Base-by-base conservation (phyloP, 2,797 vertebrate genomes). In the Esox lucius region DNA sequence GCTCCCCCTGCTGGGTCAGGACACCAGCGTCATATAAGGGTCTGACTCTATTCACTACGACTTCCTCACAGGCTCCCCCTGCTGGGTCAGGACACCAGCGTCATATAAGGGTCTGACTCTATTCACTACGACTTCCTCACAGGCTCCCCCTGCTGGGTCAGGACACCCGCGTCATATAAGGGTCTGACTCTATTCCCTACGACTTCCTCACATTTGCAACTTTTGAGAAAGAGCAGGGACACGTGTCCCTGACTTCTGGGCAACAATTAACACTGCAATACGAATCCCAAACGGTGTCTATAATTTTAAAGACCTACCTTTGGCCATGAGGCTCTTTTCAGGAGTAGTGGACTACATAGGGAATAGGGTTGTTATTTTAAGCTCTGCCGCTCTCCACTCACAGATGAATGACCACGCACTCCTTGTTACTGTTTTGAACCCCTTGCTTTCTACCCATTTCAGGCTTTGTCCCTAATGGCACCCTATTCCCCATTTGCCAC, bases 91-190 rank as follows among this genome's bases (percentile, higher is more conserved):
- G 26, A 33, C 17, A 26, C 26, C 28, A 78, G 19, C 15, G 46
- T 70, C 26, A 49, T 51, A 61, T 64, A 73, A 73, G 61, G 61
- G 61, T 61, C 24, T 46, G n/a, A 61, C 46, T 16, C 53, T 42
- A 62, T 48, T 65, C 59, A 66, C 42, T 13, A n/a, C n/a, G 56
- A 61, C 56, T 61, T 6, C 4, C 24, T 61, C 42, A 65, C 31
- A 46, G 42, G 42, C 42, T 46, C 9, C 42, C 42, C 42, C 42
- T 13, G 42, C 42, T 12, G 73, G 28, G 48, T 66, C 26, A 66
- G 31, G 26, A 33, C 17, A 26, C 26, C 28, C 78, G 19, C 15
- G 46, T 70, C 26, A 49, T 51, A 61, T 64, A 73, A 73, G 61
- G 61, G 61, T 61, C 24, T 46, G n/a, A 61, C 46, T 16, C 53